Percentiles rank a stretch among this genome's conserved stretches.
Evolutionary conservation across 2,888 invertebrate genomes (phyloP).

Genomic region (Lycocerus yunnanus): DNA sequence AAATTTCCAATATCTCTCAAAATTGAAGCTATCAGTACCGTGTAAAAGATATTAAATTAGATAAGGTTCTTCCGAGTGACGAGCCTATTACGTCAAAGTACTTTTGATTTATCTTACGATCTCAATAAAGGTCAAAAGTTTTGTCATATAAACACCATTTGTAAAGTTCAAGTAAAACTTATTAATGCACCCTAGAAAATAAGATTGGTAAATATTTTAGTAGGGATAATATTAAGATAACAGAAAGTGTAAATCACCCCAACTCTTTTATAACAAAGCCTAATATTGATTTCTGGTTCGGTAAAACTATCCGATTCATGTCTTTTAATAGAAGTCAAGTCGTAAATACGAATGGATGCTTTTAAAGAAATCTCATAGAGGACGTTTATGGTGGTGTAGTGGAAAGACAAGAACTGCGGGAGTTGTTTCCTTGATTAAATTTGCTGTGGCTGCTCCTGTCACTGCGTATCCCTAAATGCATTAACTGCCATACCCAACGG

Average conservation of each 20-base stretch:
- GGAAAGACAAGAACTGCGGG: slow-evolving; percentile 38
- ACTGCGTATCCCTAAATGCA: slow-evolving; percentile 40
- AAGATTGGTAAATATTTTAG: neutral
- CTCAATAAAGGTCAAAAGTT: neutral
- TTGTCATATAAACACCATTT: neutral
- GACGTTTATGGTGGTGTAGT: slow-evolving; percentile 38
- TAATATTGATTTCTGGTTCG: slow-evolving; percentile 1
- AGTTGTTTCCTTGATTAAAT: slow-evolving; percentile 43
- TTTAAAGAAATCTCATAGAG: slow-evolving; percentile 17
- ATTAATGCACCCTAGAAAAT: neutral
- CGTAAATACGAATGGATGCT: slow-evolving; percentile 27
- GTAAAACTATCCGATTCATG: slow-evolving; percentile 17
- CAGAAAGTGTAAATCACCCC: neutral
- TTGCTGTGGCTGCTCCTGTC: slow-evolving; percentile 41
- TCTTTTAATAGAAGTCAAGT: slow-evolving; percentile 25
- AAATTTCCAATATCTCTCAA: neutral
- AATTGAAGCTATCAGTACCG: neutral
- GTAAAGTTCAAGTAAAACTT: neutral
- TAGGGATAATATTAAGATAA: neutral
- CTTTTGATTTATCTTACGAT: neutral
- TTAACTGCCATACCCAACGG: slow-evolving; percentile 40
- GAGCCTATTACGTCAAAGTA: neutral
- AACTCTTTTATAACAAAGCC: neutral
- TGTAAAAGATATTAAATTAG: neutral
- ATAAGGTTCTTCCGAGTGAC: neutral